Evolutionary conservation across 2,113 vertebrate species (phyloP).

Genomic region (Petrocephalus microphthalmus): DNA sequence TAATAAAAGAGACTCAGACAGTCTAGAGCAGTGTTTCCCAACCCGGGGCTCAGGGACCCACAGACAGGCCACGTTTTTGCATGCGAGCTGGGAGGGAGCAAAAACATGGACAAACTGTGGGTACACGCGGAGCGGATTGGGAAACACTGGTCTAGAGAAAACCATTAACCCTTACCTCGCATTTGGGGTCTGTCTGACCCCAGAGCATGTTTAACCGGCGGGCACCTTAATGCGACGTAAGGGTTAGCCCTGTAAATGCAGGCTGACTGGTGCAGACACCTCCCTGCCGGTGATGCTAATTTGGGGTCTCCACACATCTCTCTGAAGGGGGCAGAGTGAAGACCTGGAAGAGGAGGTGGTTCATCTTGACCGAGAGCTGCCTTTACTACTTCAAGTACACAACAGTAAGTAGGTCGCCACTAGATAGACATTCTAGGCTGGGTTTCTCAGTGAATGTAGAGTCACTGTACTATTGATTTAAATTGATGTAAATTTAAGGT

Average conservation of each 20-base stretch:
- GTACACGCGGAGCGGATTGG: not conserved
- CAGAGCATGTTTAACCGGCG: too few relatives aligned
- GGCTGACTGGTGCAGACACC: not conserved
- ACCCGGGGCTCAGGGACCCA: not conserved
- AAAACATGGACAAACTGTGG: not conserved
- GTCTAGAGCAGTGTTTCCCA: not conserved
- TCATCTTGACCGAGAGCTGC: conserved; percentile 68
- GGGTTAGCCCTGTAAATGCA: not conserved
- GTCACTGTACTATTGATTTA: not conserved
- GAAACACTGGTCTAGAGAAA: not conserved
- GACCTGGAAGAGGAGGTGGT: conserved; percentile 70
- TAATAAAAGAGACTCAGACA: not conserved
- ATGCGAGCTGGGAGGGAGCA: not conserved
- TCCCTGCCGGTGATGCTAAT: not conserved
- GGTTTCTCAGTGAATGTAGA: not conserved
- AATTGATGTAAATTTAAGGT: too few relatives aligned
- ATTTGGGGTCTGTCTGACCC: too few relatives aligned
- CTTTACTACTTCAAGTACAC: conserved; percentile 66
- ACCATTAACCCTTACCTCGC: not conserved
- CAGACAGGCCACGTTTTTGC: not conserved
- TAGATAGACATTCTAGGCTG: not conserved
- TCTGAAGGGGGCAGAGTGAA: conserved; percentile 60
- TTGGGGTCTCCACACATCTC: not conserved
- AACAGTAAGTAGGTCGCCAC: conserved; percentile 43
- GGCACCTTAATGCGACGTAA: too few relatives aligned